Conservation (phyloP, 2,888 invertebrate species). For the Epinotia ramella region DNA sequence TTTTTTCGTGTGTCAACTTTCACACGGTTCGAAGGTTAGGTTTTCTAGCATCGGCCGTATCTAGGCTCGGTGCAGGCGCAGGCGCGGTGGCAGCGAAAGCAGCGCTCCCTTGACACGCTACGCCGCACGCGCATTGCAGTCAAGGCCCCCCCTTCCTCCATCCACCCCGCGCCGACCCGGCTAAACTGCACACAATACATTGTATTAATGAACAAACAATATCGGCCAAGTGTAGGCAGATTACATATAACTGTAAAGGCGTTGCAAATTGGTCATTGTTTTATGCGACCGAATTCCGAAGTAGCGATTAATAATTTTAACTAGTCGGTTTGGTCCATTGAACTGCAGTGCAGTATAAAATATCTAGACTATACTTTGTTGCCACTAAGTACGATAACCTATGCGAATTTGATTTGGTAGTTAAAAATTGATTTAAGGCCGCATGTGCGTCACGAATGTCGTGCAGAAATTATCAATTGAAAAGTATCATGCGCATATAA, state of each 20-base stretch:
- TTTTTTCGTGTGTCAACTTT: slow-evolving; percentile 2
- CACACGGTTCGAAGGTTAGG: slow-evolving; percentile 53
- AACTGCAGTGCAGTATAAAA: background rate
- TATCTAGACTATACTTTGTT: background rate
- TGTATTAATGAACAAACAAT: slow-evolving; percentile 65
- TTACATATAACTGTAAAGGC: slow-evolving; percentile 36
- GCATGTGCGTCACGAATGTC: no score
- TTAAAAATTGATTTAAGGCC: background rate
- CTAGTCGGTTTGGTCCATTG: background rate
- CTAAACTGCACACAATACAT: slow-evolving; percentile 53
- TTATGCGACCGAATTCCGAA: slow-evolving; percentile 10
- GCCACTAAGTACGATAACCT: background rate
- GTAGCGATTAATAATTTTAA: background rate
- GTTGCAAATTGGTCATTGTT: slow-evolving; percentile 33
- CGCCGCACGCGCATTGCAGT: slow-evolving; percentile 84
- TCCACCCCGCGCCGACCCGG: slow-evolving; percentile 59
- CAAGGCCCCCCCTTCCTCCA: slow-evolving; percentile 69
- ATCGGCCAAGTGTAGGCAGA: slow-evolving; percentile 50
- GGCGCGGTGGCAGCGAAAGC: slow-evolving; percentile 82
- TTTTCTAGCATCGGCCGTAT: slow-evolving; percentile 56
- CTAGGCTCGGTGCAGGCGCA: slow-evolving; percentile 63
- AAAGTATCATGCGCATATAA: slow-evolving; percentile 37
- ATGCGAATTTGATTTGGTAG: background rate
- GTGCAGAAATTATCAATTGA: slow-evolving; percentile 7
- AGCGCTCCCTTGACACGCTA: slow-evolving; percentile 84